Evolutionary conservation across 1,140 invertebrate genomes (phyloP), one percentile per base, ranked within the genome.

Genomic region (Drosophila biarmipes): DNA sequence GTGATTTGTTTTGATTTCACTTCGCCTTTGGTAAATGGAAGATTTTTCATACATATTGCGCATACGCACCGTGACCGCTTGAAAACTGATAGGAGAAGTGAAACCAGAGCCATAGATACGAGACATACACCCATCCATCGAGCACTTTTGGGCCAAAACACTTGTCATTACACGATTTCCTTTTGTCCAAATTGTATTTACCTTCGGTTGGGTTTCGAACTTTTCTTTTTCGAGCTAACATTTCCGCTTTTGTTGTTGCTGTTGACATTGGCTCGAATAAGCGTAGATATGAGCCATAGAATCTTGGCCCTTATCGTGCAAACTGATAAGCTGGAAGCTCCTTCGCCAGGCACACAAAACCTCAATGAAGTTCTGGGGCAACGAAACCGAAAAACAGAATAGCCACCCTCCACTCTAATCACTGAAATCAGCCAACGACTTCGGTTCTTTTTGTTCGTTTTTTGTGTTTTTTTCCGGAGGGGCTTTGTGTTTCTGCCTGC

Each of bases 301-400:
- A 52, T 53, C 49, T 69, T 19, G 63, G 10, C 66, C 34, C 75
- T 89, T 87, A 87, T 87, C 84, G 75, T 77, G 46, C 84, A 73
- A 89, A 87, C 71, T 89, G 84, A 87, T 87, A 84, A 89, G 74
- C 53, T 17, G 38, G 40, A 69, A 74, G 45, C 53, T 51, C 55
- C 43, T 55, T 71, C 35, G 21, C 63, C 56, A 38, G 27, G 61
- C 64, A 67, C 62, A 57, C 43, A 75, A 84, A 61, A 38, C 56
- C 78, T 86, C 78, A 86, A 86, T 86, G 81, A 86, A 87, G 34
- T 71, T 67, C 15, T 17, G 58, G 21, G 51, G 42, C 49, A 21
- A 59, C 61, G 48, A 52, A 35, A 40, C 40, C 62, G 35, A 42
- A 51, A 35, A n/a, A n/a, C n/a, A n/a, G n/a, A n/a, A n/a, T n/a